Evolutionary conservation across 2,888 invertebrate genomes (phyloP), one percentile per base, ranked within the genome.

Genomic region (Mythimna vitellina): DNA sequence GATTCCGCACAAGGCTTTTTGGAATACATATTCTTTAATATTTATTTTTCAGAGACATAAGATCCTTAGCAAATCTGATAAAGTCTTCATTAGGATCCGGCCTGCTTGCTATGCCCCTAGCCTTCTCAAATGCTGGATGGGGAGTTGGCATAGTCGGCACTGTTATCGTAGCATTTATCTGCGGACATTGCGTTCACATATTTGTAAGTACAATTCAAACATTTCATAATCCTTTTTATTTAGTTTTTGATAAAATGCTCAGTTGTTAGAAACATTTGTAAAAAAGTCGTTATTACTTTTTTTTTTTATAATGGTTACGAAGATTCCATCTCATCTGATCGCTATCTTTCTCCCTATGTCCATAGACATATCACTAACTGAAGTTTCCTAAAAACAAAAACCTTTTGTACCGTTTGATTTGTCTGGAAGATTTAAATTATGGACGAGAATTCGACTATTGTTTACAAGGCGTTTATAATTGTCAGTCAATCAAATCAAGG

Each of bases 41-140:
- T 51, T 74, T 75, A 0, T 70, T 62, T 94, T 92, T 38, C 91
- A 96, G 96, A 60, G 95, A 96, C 80, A 72, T 93, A 54, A 90
- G 95, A 81, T 94, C 96, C 1, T 82, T 96, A 58, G 96, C 95
- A 10, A 96, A 96, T 84, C 87, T 96, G 3, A 78, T 96, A 12
- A 96, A 96, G 78, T 91, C 96, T 0, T 96, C 96, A 0, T 94
- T 98, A 51, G 98, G 98, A 1, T 98, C 98, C 0, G 98, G 98
- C 3, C 96, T 98, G 56, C 93, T 98, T 63, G 98, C 98, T 7
- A 97, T 98, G 93, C 98, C 98, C 0, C 90, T 97, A 72, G 98
- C 98, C 5, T 97, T 98, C 86, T 96, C 97, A 58, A 97, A 98
- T 90, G 96, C 97, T 20, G 98, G 98, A 32, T 95, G 98, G 86